A percentile compares a stretch with the other conserved stretches of the same genome.
phyloP scores from a whole-genome alignment of 1,140 invertebrate genomes.

The Pseudomyrmex gracilis region DNA sequence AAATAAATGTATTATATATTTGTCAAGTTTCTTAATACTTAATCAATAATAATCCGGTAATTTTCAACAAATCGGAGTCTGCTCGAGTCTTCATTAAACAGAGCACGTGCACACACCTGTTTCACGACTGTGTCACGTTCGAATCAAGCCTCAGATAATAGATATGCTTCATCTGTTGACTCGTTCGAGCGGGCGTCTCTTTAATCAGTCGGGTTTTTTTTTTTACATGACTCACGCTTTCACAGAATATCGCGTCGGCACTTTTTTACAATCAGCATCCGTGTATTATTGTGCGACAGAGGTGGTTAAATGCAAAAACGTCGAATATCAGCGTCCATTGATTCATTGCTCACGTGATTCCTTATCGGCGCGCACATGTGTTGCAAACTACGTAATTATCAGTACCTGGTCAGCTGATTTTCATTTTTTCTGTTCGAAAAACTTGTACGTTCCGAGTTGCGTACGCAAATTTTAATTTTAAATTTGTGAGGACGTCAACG shows the following conservation, averaged over 20 bases:
- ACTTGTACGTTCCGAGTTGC: too few species aligned
- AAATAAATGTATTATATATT: too few species aligned
- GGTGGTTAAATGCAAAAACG: constrained; percentile 15
- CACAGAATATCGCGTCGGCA: not conserved
- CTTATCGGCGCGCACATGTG: not conserved
- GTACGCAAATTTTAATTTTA: too few species aligned
- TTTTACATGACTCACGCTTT: constrained; percentile 25
- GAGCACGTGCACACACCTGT: not conserved
- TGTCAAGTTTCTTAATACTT: too few species aligned
- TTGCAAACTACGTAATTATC: not conserved
- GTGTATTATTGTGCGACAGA: not conserved
- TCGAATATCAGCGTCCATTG: not conserved
- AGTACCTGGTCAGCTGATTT: not conserved
- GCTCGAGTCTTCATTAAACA: not conserved
- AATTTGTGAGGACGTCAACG: too few species aligned
- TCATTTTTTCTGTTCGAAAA: too few species aligned
- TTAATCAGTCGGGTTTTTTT: not conserved
- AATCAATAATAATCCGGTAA: not conserved
- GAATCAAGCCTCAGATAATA: not conserved
- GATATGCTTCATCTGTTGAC: not conserved
- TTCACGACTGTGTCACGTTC: not conserved
- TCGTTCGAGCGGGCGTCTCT: not conserved
- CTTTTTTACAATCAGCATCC: constrained; percentile 14
- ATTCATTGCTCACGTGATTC: not conserved
- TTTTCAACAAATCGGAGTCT: not conserved